These are phyloP conservation scores for Rhinoptilus africanus DNA, from an alignment of 2,113 vertebrate species.

Conservation along the genomic window DNA sequence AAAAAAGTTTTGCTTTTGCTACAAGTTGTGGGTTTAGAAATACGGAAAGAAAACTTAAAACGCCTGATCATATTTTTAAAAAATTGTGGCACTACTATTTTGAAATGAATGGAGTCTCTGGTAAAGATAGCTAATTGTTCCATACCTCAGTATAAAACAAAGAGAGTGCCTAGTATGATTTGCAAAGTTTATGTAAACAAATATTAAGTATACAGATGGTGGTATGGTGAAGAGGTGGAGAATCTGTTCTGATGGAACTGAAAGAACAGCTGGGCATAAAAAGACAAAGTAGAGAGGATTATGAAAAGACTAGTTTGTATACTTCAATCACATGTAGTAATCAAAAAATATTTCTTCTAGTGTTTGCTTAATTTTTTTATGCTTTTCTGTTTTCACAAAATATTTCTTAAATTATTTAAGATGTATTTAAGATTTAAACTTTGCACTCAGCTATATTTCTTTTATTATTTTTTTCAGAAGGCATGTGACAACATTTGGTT, in stretches of 20 bases:
- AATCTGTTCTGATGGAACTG: not conserved
- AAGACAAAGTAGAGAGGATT: not conserved
- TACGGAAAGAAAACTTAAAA: not conserved
- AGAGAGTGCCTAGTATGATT: not conserved
- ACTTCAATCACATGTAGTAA: not conserved
- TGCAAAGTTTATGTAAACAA: not conserved
- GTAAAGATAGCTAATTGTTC: not conserved
- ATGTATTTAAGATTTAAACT: not conserved
- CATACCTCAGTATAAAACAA: not conserved
- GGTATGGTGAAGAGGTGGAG: not conserved
- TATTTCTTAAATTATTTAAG: not conserved
- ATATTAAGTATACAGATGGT: not conserved
- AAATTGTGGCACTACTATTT: not conserved
- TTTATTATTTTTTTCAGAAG: conserved; percentile 64
- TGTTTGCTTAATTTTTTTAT: not conserved
- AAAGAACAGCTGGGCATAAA: not conserved
- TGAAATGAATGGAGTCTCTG: not conserved
- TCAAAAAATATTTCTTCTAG: not conserved
- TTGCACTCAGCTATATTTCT: not conserved
- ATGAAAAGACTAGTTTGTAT: not conserved
- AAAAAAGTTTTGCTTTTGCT: no score
- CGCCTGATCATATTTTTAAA: not conserved
- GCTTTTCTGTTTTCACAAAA: not conserved
- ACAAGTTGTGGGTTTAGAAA: not conserved
- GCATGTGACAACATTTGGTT: conserved; percentile 78